phyloP scores from a whole-genome alignment of 2,797 vertebrate genomes.

The Takifugu ocellatus region DNA sequence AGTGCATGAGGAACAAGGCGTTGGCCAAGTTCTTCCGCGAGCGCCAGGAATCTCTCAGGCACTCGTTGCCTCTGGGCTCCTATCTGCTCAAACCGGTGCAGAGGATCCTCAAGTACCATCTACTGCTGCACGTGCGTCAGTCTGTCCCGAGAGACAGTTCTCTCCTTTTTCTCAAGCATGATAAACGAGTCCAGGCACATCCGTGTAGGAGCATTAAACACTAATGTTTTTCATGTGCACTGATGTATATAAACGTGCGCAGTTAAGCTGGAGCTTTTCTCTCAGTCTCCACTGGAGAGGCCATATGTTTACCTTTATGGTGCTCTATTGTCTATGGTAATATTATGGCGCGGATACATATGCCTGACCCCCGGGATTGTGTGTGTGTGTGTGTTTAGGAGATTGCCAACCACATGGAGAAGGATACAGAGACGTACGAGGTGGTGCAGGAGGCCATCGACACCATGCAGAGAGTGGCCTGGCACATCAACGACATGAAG shows the following conservation, averaged over 20 bases:
- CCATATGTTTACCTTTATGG: constrained; percentile 67
- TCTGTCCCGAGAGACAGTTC: background rate
- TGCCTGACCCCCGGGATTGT: constrained; percentile 2
- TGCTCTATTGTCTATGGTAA: constrained; percentile 31
- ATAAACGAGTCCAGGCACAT: constrained; percentile 9
- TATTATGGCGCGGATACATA: constrained; percentile 15
- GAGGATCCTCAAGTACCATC: constrained; percentile 98
- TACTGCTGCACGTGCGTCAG: constrained; percentile 88
- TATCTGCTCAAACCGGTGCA: constrained; percentile 98
- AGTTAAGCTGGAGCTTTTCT: constrained; percentile 4
- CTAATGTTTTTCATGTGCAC: constrained; percentile 22
- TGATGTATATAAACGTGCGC: constrained; percentile 5
- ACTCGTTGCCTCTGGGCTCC: constrained; percentile 93
- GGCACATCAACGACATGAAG: constrained; percentile 99
- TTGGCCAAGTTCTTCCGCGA: constrained; percentile 95
- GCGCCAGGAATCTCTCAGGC: constrained; percentile 89
- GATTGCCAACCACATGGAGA: constrained; percentile 96
- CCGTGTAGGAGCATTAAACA: constrained; percentile 3
- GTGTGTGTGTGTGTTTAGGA: constrained; percentile 73
- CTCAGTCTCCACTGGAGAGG: constrained; percentile 26
- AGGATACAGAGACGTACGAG: constrained; percentile 91
- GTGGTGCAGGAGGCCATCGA: constrained; percentile 95
- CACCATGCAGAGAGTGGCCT: constrained; percentile 98
- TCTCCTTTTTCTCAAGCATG: background rate
- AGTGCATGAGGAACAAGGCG: constrained; percentile 95